These are phyloP conservation scores for Exephanes ischioxanthus DNA, from an alignment of 2,888 invertebrate genomes.

Conservation along the genomic window DNA sequence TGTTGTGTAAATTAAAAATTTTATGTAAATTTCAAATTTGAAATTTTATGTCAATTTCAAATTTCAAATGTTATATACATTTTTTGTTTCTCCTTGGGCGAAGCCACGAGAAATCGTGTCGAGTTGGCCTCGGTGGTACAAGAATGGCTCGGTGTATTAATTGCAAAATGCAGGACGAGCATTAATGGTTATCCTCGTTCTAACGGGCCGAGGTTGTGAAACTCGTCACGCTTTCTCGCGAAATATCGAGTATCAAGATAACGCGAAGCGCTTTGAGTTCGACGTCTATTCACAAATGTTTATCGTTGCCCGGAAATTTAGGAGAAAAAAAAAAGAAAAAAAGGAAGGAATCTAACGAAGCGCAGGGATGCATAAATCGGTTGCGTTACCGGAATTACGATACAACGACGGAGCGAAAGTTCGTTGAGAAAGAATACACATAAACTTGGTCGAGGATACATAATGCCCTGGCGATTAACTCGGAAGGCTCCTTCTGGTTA, in stretches of 20 bases:
- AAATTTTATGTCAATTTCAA: too few relatives aligned
- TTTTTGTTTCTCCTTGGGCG: too few relatives aligned
- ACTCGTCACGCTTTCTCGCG: slow-evolving; percentile 77
- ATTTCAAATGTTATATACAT: too few relatives aligned
- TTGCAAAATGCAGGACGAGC: slow-evolving; percentile 51
- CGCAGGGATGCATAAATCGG: background rate
- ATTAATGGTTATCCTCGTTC: slow-evolving; percentile 57
- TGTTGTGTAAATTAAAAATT: too few relatives aligned
- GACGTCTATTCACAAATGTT: background rate
- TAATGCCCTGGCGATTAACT: slow-evolving; percentile 48
- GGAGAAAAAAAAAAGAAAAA: background rate
- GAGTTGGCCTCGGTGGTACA: background rate
- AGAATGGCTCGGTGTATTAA: slow-evolving; percentile 14
- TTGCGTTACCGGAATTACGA: slow-evolving; percentile 1
- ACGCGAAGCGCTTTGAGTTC: slow-evolving; percentile 13
- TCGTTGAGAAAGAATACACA: slow-evolving; percentile 20
- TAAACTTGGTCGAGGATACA: slow-evolving; percentile 36
- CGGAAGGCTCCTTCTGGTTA: slow-evolving; percentile 41
- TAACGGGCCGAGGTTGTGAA: slow-evolving; percentile 57
- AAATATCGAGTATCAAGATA: slow-evolving; percentile 34
- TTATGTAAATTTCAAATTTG: too few relatives aligned
- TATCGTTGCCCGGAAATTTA: background rate
- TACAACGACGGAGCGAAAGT: background rate
- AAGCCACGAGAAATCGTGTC: background rate
- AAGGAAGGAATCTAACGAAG: background rate